These are phyloP conservation scores for Odontamblyopus lacepedii DNA, from an alignment of 2,797 vertebrate species.

Conservation along the genomic window DNA sequence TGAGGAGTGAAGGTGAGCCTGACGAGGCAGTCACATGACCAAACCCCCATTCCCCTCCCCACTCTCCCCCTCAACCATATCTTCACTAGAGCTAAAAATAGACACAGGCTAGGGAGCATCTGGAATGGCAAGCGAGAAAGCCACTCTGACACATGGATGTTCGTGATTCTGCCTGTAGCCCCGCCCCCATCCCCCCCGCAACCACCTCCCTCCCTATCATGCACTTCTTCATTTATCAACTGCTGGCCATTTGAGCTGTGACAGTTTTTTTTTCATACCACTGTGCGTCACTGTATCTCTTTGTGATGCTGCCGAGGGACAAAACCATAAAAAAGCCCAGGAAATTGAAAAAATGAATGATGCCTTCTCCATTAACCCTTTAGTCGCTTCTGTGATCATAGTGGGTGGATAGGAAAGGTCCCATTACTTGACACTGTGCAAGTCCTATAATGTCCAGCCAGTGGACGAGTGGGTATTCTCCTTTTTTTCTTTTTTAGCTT, in stretches of 20 bases:
- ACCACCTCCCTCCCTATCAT: slow-evolving; percentile 27
- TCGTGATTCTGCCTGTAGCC: slow-evolving; percentile 51
- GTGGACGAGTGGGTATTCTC: too few relatives aligned
- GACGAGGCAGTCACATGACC: slow-evolving; percentile 65
- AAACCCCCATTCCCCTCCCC: slow-evolving; percentile 12
- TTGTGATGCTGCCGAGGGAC: slow-evolving; percentile 14
- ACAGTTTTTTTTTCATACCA: slow-evolving; percentile 15
- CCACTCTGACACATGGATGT: slow-evolving; percentile 51
- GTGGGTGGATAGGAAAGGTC: background rate
- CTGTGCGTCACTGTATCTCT: slow-evolving; percentile 1
- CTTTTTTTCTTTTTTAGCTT: too few relatives aligned
- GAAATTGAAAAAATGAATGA: slow-evolving; percentile 22
- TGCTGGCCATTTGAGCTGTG: slow-evolving; percentile 54
- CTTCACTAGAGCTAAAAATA: slow-evolving; percentile 78
- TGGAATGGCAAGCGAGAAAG: slow-evolving; percentile 78
- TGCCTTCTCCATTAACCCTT: slow-evolving; percentile 26
- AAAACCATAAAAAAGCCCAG: slow-evolving; percentile 34
- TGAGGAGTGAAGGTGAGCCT: slow-evolving; percentile 77
- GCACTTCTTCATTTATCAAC: slow-evolving; percentile 60
- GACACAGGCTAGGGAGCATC: slow-evolving; percentile 76
- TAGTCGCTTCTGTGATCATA: background rate
- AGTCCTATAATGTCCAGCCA: background rate
- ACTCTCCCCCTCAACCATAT: slow-evolving; percentile 20
- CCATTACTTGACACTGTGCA: background rate
- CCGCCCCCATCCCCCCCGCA: slow-evolving; percentile 26